Percentiles rank a stretch among this genome's conserved stretches.
These are phyloP conservation scores for Julus scandinavius DNA, from an alignment of 2,888 invertebrate species.

Conservation along the genomic window DNA sequence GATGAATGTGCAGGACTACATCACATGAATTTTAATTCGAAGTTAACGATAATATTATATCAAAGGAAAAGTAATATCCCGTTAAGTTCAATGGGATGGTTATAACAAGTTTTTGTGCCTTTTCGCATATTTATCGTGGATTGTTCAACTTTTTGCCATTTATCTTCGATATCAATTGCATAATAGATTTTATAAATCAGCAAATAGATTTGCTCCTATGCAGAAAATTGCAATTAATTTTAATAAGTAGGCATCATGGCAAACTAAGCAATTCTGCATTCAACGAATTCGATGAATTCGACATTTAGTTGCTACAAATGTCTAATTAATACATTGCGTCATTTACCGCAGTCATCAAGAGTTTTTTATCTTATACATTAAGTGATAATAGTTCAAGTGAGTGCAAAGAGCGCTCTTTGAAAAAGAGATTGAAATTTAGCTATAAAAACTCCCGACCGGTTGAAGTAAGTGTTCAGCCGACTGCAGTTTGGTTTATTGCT, in stretches of 20 bases:
- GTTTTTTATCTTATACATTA: background rate
- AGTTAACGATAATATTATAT: too few species aligned
- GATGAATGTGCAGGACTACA: too few species aligned
- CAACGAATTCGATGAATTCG: background rate
- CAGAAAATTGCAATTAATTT: too few species aligned
- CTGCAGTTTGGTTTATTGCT: conserved; percentile 35
- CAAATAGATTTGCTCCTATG: background rate
- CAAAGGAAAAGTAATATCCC: too few species aligned
- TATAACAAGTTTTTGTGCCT: too few species aligned
- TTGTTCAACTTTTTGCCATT: too few species aligned
- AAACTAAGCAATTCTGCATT: background rate
- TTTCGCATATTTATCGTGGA: too few species aligned
- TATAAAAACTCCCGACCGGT: background rate
- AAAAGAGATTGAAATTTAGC: background rate
- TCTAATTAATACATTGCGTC: background rate
- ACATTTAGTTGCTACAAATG: background rate
- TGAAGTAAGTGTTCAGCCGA: conserved; percentile 12
- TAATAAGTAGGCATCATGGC: background rate
- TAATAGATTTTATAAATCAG: too few species aligned
- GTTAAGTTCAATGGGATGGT: too few species aligned
- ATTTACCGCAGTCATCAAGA: background rate
- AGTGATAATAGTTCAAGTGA: background rate
- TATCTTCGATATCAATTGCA: too few species aligned
- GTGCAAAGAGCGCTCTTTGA: background rate
- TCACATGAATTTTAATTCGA: too few species aligned